Percentiles rank a stretch among this genome's conserved stretches.
phyloP scores from a whole-genome alignment of 2,888 invertebrate species.

The Koerneria pararmatus region DNA sequence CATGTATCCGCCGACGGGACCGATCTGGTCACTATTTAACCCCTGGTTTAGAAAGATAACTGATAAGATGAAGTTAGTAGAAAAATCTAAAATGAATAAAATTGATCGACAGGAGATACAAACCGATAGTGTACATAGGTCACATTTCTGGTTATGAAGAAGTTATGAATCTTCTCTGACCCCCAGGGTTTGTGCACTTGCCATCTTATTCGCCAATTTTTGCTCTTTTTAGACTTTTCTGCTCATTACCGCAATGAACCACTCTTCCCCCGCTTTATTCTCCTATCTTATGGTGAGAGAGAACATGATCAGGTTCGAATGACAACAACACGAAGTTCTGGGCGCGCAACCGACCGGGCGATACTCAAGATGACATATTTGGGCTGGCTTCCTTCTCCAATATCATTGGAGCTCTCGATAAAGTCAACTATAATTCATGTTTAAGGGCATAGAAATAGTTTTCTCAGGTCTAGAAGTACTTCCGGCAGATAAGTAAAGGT shows the following conservation, averaged over 20 bases:
- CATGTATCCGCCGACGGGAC: no score
- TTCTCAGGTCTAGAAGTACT: not conserved
- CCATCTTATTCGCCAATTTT: no score
- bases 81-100: not conserved
- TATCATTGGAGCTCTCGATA: conserved; percentile 40
- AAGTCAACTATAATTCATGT: no score
- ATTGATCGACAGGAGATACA: no score
- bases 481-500: no score
- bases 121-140: no score
- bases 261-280: not conserved
- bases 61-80: not conserved
- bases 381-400: conserved; percentile 64
- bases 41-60: not conserved
- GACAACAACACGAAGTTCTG: conserved; percentile 97
- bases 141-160: no score
- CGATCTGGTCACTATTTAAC: no score
- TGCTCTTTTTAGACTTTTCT: not conserved
- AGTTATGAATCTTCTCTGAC: no score
- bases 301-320: conserved; percentile 73
- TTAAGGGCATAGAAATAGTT: no score
- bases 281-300: not conserved
- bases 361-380: conserved; percentile 95
- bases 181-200: no score
- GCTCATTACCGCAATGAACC: no score
- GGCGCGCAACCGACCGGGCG: conserved; percentile 96